Conservation (phyloP, 2,888 invertebrate genomes). For the Eristalinus sepulchralis region DNA sequence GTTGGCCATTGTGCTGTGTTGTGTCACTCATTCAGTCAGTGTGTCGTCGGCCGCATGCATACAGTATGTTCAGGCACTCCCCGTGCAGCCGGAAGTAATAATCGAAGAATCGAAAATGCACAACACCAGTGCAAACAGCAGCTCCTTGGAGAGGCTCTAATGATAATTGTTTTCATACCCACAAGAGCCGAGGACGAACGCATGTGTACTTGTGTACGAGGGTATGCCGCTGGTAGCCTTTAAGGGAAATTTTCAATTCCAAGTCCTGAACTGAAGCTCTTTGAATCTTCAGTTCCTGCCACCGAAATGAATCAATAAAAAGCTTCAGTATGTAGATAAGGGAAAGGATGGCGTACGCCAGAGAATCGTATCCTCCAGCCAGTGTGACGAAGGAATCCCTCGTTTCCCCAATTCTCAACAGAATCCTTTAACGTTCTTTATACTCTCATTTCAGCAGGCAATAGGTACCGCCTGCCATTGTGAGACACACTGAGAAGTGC, state of each 20-base stretch:
- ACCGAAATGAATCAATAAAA: slow-evolving; percentile 45
- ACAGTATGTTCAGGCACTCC: not conserved
- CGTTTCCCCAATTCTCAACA: not conserved
- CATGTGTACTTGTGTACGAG: slow-evolving; percentile 30
- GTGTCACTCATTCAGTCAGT: slow-evolving; percentile 35
- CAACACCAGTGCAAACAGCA: slow-evolving; percentile 30
- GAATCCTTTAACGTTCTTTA: slow-evolving; percentile 40
- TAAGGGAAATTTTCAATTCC: not conserved
- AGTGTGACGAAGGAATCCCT: not conserved
- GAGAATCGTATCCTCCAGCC: too few species aligned
- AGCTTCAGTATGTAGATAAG: slow-evolving; percentile 32
- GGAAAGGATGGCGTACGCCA: slow-evolving; percentile 5
- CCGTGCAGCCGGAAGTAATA: slow-evolving; percentile 48
- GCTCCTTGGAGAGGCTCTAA: slow-evolving; percentile 39
- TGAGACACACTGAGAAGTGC: slow-evolving; percentile 34
- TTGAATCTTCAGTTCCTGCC: slow-evolving; percentile 14
- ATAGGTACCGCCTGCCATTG: not conserved
- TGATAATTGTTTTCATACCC: slow-evolving; percentile 63
- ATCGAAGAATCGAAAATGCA: slow-evolving; percentile 51
- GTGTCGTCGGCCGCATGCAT: not conserved
- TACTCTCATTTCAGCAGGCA: slow-evolving; percentile 11
- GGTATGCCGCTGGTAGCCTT: not conserved
- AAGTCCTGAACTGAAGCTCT: not conserved
- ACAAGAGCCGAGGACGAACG: slow-evolving; percentile 40
- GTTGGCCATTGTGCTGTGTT: slow-evolving; percentile 46